phyloP scores from a whole-genome alignment of 2,797 vertebrate genomes.

The Anomalospiza imberbis region DNA sequence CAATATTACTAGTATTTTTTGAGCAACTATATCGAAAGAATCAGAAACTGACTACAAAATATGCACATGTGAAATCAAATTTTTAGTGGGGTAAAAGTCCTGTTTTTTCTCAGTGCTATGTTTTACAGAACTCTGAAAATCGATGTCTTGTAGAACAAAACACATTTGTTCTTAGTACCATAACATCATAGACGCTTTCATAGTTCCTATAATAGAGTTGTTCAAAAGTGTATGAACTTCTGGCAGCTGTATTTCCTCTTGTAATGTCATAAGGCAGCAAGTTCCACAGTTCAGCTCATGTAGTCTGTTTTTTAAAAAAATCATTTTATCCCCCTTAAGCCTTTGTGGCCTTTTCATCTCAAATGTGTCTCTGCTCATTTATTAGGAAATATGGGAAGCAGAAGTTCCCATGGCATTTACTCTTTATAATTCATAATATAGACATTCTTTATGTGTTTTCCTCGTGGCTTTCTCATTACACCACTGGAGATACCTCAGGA shows the following conservation, averaged over 20 bases:
- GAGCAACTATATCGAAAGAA: background rate
- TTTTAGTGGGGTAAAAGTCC: background rate
- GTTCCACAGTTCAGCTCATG: background rate
- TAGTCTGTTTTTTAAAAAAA: background rate
- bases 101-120: background rate
- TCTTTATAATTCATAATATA: conserved; percentile 1
- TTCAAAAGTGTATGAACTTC: background rate
- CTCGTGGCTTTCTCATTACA: background rate
- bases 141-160: background rate
- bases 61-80: background rate
- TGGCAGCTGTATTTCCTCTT: conserved; percentile 14
- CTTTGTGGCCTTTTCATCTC: conserved; percentile 42
- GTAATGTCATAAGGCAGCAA: background rate
- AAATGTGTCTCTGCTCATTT: background rate
- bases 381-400: conserved; percentile 23
- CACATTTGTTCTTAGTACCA: background rate
- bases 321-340: background rate
- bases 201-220: background rate
- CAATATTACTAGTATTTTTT: background rate
- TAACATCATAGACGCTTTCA: background rate
- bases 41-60: background rate
- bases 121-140: background rate
- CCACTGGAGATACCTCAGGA: conserved; percentile 35
- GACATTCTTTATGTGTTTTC: conserved; percentile 3
- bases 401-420: conserved; percentile 23